Base-by-base conservation (phyloP, 2,888 invertebrate species). In the Aleiodes leptofemur region DNA sequence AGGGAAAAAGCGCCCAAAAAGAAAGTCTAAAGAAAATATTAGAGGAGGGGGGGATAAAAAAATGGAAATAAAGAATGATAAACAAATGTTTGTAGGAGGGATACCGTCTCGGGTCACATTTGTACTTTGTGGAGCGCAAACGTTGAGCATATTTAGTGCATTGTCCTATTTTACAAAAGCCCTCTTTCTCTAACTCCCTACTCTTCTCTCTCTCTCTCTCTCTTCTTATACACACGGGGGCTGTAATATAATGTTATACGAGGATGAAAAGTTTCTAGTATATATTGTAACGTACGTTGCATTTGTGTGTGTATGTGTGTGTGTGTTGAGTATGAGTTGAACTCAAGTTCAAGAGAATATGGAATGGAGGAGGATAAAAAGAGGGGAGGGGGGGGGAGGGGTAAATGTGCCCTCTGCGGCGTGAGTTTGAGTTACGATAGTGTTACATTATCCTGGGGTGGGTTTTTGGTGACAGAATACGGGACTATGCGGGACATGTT, bases 161-260 rank as follows among this genome's bases (percentile, higher is more conserved):
- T 83, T 83, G 83, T 85, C 81, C 83, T 80, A 82, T 86, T 86
- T 83, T 78, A 81, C 80, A 82, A 83, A 83, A 84, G 82, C 82
- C 79, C 77, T 31, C 13, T 53, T 4, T 0, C 11, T 13, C 51
- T 51, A 0, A 6, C 51, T 57, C n/a, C n/a, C n/a, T n/a, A n/a
- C n/a, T n/a, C n/a, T n/a, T n/a, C n/a, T n/a, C n/a, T n/a, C 75
- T 72, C 56, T 38, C n/a, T 23, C 50, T 31, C 68, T 51, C 51
- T 66, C 29, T 23, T 59, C 64, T 38, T 34, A 59, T 59, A 34
- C 59, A 59, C 69, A 43, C 29, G 38, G 50, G 51, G 61, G 77
- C 76, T 78, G 80, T 80, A 81, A 83, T 81, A 82, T 82, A 82
- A 84, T 80, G 82, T 82, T 83, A 81, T 82, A 82, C 80, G 79